Evolutionary conservation across 1,140 invertebrate genomes (phyloP), one percentile per base, ranked within the genome.

Genomic region (Cepaea nemoralis): DNA sequence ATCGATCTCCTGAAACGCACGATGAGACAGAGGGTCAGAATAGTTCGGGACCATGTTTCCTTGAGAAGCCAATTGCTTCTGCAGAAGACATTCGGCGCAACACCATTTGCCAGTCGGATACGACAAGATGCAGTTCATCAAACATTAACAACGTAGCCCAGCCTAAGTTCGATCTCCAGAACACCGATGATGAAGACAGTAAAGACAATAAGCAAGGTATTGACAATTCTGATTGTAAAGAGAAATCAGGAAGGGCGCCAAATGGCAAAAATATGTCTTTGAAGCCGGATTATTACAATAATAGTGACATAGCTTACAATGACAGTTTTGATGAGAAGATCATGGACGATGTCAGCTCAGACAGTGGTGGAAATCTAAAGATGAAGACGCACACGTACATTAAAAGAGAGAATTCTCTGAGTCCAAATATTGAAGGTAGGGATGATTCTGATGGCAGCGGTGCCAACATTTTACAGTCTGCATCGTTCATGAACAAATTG

Each of bases 361-460:
- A 31, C n/a, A 31, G 22, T 63, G 16, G 27, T 63, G 59, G 19
- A 10, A 14, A 63, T 5, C 27, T 19, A 8, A 27, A 63, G 2
- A 27, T 50, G n/a, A 48, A 63, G 48, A 16, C 24, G n/a, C 6
- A 37, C 27, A 16, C 31, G 55, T 5, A 37, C 16, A 39, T 79
- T 1, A 79, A 79, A 69, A 42, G 27, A 31, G 66, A 79, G 33
- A 40, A 37, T 27, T 37, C 40, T 33, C 16, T 63, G 31, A 69
- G 59, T 37, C 63, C 40, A 42, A 39, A 2, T 14, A 22, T 10
- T 37, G 33, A 39, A 22, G 31, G 40, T 10, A 37, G 3, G 8
- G n/a, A 19, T 2, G 40, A 39, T 19, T 40, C 69, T 12, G 69
- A 39, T 33, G 33, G 24, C 24, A 22, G 16, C 1, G 31, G 1